Evolutionary conservation across 2,888 invertebrate genomes (phyloP).

Genomic region (Taphrorychus bicolor): DNA sequence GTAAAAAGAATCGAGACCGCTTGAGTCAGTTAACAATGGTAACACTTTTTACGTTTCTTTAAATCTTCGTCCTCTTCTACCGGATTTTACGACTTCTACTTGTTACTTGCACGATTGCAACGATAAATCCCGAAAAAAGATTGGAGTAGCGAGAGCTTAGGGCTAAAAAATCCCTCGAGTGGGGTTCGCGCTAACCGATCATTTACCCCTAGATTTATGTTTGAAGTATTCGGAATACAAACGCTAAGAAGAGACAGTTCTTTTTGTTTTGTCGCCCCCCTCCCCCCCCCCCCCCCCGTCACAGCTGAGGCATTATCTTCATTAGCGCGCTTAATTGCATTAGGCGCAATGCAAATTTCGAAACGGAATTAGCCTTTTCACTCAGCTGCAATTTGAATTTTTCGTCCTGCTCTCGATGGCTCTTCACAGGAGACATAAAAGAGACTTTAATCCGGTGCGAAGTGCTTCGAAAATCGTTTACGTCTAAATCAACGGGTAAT

Average conservation of each 20-base stretch:
- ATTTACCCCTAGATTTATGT: constrained; percentile 61
- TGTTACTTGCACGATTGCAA: constrained; percentile 60
- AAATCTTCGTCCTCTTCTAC: constrained; percentile 33
- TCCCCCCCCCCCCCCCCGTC: no score
- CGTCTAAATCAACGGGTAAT: constrained; percentile 39
- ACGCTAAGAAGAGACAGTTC: constrained; percentile 43
- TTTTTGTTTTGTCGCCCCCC: constrained; percentile 1
- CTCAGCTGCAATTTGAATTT: neutral
- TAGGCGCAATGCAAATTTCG: neutral
- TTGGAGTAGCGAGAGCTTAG: constrained; percentile 54
- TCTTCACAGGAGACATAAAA: neutral
- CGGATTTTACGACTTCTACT: constrained; percentile 52
- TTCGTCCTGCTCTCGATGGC: neutral
- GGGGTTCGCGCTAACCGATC: constrained; percentile 61
- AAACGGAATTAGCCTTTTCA: neutral
- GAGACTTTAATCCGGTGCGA: neutral
- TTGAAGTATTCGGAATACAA: constrained; percentile 58
- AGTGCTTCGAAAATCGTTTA: constrained; percentile 24
- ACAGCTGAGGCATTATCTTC: neutral
- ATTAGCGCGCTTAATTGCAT: constrained; percentile 1
- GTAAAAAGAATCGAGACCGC: no score
- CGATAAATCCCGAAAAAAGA: constrained; percentile 60
- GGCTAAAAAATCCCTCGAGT: constrained; percentile 59
- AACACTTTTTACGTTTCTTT: constrained; percentile 33
- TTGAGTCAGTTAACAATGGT: neutral